Base-by-base conservation (phyloP, 2,113 vertebrate species). In the Hystrix brachyura region DNA sequence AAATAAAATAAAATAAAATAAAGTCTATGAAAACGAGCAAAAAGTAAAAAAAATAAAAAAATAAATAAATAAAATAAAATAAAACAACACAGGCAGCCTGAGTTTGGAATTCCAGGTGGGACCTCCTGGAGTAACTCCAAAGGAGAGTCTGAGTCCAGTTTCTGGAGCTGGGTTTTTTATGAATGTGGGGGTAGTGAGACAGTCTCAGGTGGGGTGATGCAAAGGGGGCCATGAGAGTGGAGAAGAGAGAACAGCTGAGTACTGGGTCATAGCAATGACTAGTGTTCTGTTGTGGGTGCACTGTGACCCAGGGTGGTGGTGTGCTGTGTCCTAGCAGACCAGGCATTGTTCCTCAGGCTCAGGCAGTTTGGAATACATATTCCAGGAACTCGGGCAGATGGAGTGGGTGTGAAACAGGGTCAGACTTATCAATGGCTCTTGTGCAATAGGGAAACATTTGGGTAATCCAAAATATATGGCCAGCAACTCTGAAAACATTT, bases 401-500 rank as follows among this genome's bases (percentile, higher is more conserved):
- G n/a, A 19, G 14, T 43, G 69, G n/a, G 19, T 18, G 69, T 38
- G 19, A 21, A 4, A 8, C 8, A 72, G 7, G 18, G n/a, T 43
- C 69, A 21, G 18, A 43, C 19, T 19, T 72, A 23, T 72, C 38
- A 69, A 21, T 72, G 18, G 1, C 7, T 84, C 55, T 87, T 90
- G 89, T 76, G 60, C 5, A 79, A 38, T 57, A 95, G 46, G 84
- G 74, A 84, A 11, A 48, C 84, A 87, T 59, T 71, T 96, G 34
- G 60, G 9, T 29, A 51, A 0, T 25, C 7, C 55, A 82, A 96
- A 80, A n/a, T 13, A 32, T 53, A 21, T 81, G 23, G 46, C 15
- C 18, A 10, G 38, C 15, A 95, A 82, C 94, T 60, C 32, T 11
- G 2, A 72, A 97, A 94, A 55, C 57, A 87, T 60, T 91, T 82